Evolutionary conservation across 1,140 invertebrate genomes (phyloP).

Genomic region (Hermetia illucens): DNA sequence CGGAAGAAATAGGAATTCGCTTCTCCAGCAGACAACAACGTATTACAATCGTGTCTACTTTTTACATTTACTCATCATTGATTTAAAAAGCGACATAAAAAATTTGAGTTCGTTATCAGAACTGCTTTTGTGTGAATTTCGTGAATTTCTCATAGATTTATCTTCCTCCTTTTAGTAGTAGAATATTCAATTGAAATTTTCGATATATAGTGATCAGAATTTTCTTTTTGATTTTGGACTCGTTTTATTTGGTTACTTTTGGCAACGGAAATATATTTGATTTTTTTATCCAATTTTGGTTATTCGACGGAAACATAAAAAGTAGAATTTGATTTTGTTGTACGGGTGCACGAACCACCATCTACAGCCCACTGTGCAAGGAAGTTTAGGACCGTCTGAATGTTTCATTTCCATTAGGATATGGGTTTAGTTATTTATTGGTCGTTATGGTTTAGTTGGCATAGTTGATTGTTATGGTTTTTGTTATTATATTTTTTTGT

Average conservation of each 20-base stretch:
- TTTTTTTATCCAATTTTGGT: not conserved
- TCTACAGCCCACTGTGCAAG: slow-evolving; percentile 15
- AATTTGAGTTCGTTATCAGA: not conserved
- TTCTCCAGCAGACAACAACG: no score
- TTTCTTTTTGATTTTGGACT: slow-evolving; percentile 6
- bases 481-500: no score
- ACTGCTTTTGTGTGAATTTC: no score
- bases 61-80: no score
- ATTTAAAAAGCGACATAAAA: not conserved
- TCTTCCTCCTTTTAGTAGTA: no score
- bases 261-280: not conserved
- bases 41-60: no score
- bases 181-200: no score
- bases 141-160: no score
- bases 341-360: slow-evolving; percentile 14
- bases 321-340: slow-evolving; percentile 22
- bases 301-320: slow-evolving; percentile 25
- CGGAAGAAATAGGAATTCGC: no score
- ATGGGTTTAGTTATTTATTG: slow-evolving; percentile 1
- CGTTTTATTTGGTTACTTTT: not conserved
- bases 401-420: not conserved
- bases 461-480: not conserved
- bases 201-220: no score
- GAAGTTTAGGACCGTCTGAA: slow-evolving; percentile 18
- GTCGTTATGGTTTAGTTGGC: not conserved